phyloP scores from a whole-genome alignment of 2,113 vertebrate genomes.

The Vombatus ursinus region DNA sequence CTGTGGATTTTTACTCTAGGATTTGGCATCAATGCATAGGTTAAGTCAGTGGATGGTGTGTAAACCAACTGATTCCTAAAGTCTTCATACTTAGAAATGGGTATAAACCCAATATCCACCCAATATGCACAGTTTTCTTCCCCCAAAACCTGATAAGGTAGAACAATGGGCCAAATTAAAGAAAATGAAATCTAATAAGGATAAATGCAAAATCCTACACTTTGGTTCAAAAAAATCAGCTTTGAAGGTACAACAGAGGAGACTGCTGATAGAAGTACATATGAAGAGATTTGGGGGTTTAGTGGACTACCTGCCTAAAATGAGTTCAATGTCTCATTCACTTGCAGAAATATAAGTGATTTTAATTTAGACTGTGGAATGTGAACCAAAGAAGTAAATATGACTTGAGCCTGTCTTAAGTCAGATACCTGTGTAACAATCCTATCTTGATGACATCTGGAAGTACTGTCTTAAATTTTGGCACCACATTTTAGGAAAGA shows the following conservation, averaged over 20 bases:
- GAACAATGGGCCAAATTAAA: neutral
- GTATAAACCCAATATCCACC: neutral
- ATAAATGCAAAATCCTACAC: neutral
- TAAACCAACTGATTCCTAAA: neutral
- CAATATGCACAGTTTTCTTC: neutral
- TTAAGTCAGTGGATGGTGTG: neutral
- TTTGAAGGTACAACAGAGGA: neutral
- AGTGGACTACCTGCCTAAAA: neutral
- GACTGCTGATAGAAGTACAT: neutral
- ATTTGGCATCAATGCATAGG: neutral
- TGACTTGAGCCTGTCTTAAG: neutral
- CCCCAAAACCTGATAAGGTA: neutral
- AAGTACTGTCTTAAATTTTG: neutral
- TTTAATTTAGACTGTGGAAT: neutral
- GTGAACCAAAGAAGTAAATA: neutral
- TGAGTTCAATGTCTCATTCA: neutral
- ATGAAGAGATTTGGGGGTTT: neutral
- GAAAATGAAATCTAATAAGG: neutral
- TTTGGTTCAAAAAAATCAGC: neutral
- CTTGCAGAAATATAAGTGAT: neutral
- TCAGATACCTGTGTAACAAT: neutral
- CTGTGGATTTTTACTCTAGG: neutral
- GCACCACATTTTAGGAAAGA: neutral
- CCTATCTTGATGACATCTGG: neutral
- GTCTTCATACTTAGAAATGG: neutral